Base-by-base conservation (phyloP, 1,140 invertebrate species). In the Drosophila dunni region DNA sequence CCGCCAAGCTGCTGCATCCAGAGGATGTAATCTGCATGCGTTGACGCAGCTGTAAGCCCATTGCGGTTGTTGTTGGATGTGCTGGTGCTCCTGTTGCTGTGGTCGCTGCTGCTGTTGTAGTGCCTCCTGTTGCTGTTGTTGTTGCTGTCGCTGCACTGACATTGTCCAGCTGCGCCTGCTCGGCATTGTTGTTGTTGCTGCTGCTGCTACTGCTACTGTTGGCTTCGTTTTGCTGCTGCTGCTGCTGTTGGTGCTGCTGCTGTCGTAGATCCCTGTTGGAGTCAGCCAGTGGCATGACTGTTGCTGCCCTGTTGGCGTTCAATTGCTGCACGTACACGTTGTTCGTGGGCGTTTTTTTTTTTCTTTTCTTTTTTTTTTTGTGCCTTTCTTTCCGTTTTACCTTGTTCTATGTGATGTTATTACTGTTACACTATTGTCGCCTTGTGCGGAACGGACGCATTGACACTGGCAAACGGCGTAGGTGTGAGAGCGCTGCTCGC, bases 211-310 rank as follows among this genome's bases (percentile, higher is more conserved):
- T 69, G 36, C 50, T 53, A 44, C 15, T 54, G 40, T 45, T 51
- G 36, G 40, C 58, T 20, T 57, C 51, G 20, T 61, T 50, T 64
- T 61, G 85, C 48, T 71, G 79, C 53, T 79, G 75, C 58, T 81
- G 85, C 29, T 83, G 81, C 60, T 89, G 84, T 72, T 91, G 89
- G 61, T 81, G 85, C 29, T 83, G 81, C 60, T 89, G 84, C 74
- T 91, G 89, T 64, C 90, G 78, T 38, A 90, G 73, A 80, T 91
- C 90, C 83, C 86, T 91, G 50, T 91, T 86, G 40, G 84, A 91
- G 77, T 91, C 90, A 69, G 90, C 90, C 82, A 91, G 81, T 78
- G 90, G 90, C 90, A 91, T 91, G 82, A 84, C 83, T 79, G 69
- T 67, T 51, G 53, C 65, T 65, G 58, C 66, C 51, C 78, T 65